Evolutionary conservation across 2,888 invertebrate species (phyloP), one percentile per base, ranked within the genome.

Genomic region (Xestobium rufovillosum): DNA sequence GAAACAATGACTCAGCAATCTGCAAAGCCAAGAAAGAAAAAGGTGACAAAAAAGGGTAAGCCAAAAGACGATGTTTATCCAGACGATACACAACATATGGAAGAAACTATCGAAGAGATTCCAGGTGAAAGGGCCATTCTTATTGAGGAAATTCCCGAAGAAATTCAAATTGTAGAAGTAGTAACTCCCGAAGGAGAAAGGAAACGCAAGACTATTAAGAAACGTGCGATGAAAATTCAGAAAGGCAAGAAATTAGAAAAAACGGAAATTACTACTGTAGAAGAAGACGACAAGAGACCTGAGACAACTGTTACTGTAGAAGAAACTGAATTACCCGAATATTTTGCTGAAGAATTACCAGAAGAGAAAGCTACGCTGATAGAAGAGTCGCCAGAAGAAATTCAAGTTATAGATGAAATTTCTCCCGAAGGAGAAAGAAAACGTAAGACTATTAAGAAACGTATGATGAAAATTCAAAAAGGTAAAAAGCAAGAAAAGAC

Each of bases 401-500:
- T 57, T 16, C 41, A 50, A 12, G 50, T 61, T 14, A 53, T 50
- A 32, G 59, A 60, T 43, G 37, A 48, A 6, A 47, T 48, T 34
- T 55, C 66, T 19, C 49, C 66, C 9, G 64, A 69, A 39, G 60
- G 58, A 37, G 56, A 66, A 54, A 50, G 41, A 38, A 65, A 44
- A 55, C 67, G 55, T 60, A 66, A 50, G 31, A 43, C 55, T 12
- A 49, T 52, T 9, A 57, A 56, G 31, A 61, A 56, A 42, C 56
- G 54, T 17, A 48, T 53, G 2, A 56, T 58, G 23, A 65, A 57
- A 42, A 67, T 64, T 45, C 60, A 63, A 32, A 44, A 58, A 13
- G 70, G 67, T 42, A 58, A 63, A 23, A 57, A 63, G 45, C 62
- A 69, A 48, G 65, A 69, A 45, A 49, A 66, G 3, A 56, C 67